Evolutionary conservation across 2,888 invertebrate genomes (phyloP), one percentile per base, ranked within the genome.

Genomic region (Ernsta delagoae): DNA sequence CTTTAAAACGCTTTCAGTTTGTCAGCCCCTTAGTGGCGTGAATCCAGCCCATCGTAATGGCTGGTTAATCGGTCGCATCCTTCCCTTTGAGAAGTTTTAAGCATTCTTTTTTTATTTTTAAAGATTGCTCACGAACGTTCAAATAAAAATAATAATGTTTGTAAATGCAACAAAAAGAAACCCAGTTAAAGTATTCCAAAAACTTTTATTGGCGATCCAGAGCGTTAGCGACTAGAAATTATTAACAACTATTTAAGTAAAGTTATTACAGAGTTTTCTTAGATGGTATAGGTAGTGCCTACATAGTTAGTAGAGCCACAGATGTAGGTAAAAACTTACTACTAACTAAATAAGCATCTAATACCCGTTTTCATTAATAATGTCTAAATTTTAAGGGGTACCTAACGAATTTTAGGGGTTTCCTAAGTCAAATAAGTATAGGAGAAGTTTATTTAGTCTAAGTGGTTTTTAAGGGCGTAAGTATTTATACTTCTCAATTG

Each of bases 1-100:
- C 48, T 61, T 56, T 67, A 56, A 62, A 68, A 57, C 61, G 62
- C 67, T 41, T 31, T 12, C 45, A 31, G n/a, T 68, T 56, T 24
- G 39, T 54, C 66, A 60, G 59, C 5, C 61, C 57, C 53, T 59
- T 64, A 60, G 61, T 56, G 67, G 59, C 69, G 69, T 68, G 62
- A 65, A 61, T 70, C 57, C 70, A 68, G 43, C 59, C 16, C 60
- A 48, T 67, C 73, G 78, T 86, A 88, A 89, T 85, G 84, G 83
- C 80, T 79, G 77, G 83, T 84, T 90, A 90, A 90, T 89, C 86
- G 86, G 74, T 76, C 72, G 85, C 89, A 89, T 90, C 89, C 90
- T 89, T 83, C 82, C 80, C 68, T 84, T 85, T 83, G 81, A 81
- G 78, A 72, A 79, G 77, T 73, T 83, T 83, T 78, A 75, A 78